Base-by-base conservation (phyloP, 2,797 vertebrate species). In the Miichthys miiuy region DNA sequence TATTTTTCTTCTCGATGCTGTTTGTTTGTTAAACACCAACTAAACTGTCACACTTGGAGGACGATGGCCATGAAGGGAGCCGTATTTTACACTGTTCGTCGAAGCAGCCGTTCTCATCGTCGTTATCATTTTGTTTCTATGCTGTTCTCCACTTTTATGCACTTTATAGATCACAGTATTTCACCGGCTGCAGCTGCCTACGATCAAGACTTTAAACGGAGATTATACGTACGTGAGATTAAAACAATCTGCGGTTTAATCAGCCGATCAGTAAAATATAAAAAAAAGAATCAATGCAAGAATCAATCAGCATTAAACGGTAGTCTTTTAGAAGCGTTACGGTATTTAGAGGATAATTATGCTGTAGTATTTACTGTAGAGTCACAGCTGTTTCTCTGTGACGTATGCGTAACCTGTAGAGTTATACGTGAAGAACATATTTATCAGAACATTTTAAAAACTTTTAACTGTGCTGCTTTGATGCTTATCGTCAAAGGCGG, bases 101-200 rank as follows among this genome's bases (percentile, higher is more conserved):
- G 2, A 71, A 65, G 58, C 69, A 75, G 70, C 70, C 75, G 56
- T 87, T 57, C 14, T 60, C 20, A 48, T 80, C 25, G 21, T 64
- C 4, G 3, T 65, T 20, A n/a, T 70, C 30, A 14, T 81, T 42
- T 20, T 66, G 61, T 87, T 56, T 58, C 75, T 62, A 80, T 73
- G 89, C 81, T 86, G 83, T 84, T 56, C 42, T 82, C 55, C 82
- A 87, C 82, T 80, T 79, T 82, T 47, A 86, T 90, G 95, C 95
- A 95, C 94, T 95, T 95, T 94, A 95, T 84, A 88, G 47, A 86
- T 75, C 72, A 60, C 54, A 75, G 87, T 91, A 75, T 89, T 92
- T 87, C 38, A 69, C 62, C 47, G 6, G 47, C 70, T 70, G 63
- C 54, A 55, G 57, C 79, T 72, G 72, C 84, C 74, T 70, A 13